Base-by-base conservation (phyloP, 2,113 vertebrate genomes). In the Tragulus kanchil region DNA sequence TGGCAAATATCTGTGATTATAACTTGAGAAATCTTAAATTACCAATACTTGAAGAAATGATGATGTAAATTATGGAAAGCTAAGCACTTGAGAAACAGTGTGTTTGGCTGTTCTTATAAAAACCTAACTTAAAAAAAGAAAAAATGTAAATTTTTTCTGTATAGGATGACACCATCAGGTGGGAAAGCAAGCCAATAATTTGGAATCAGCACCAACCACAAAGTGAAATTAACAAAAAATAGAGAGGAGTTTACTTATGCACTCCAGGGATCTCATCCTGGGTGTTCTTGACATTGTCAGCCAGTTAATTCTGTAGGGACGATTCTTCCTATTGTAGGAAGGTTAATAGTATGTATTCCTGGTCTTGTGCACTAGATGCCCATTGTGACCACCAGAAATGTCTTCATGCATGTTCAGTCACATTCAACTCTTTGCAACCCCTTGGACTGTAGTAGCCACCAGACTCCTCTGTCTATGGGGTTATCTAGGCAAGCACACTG, bases 221-320 rank as follows among this genome's bases (percentile, higher is more conserved):
- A 95, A 97, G 97, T 95, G 95, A 96, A 97, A 88, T 87, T 48
- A 50, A 85, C 92, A 90, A 86, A 96, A 98, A 93, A 93, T 16
- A 97, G 88, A 96, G 79, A 96, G 59, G 94, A 42, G 50, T 8
- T 83, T 93, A 79, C 95, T 82, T 31, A 92, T 95, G 92, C 86
- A 94, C 92, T 69, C 15, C 78, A 97, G 90, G 36, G 13, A 31
- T 56, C 31, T 58, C 64, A 64, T 6, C 31, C 26, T 86, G 11
- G 3, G 19, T 8, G 14, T 12, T 56, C 26, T 6, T 45, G 64
- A 82, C 23, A 36, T 9, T 5, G 1, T 64, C 48, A 31, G 16
- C 36, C 56, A 42, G 25, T 13, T 64, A 42, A 25, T 28, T 92
- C 31, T 59, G 50, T 52, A 56, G 73, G 62, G 13, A 69, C 13